Conservation (phyloP, 2,797 vertebrate species). For the Lutjanus argentimaculatus region DNA sequence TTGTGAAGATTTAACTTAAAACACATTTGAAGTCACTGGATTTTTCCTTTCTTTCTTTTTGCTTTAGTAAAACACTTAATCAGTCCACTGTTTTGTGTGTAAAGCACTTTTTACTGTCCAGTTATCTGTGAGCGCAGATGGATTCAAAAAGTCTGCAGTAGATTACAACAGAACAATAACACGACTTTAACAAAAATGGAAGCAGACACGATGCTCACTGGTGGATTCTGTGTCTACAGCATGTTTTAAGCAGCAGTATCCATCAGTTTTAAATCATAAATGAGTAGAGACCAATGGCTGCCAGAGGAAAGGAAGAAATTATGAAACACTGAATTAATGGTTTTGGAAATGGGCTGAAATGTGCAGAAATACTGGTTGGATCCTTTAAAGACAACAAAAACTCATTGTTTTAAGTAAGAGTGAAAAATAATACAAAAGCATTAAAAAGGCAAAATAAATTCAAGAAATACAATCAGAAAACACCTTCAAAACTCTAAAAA, state of each 20-base stretch:
- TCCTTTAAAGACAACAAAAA: background rate
- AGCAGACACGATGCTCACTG: background rate
- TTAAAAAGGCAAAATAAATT: background rate
- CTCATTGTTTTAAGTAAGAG: background rate
- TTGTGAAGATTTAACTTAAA: background rate
- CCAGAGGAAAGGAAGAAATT: background rate
- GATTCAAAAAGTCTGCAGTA: background rate
- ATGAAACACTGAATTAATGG: background rate
- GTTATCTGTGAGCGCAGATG: background rate
- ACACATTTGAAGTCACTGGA: background rate
- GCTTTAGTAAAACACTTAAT: background rate
- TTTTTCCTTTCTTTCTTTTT: background rate
- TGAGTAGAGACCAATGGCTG: background rate
- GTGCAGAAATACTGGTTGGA: slow-evolving; percentile 24
- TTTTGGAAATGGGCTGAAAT: slow-evolving; percentile 23
- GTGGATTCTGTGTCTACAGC: background rate
- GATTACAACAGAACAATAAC: background rate
- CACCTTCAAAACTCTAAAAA: background rate
- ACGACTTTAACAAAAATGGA: background rate
- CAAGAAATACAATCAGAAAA: slow-evolving; percentile 7
- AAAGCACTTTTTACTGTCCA: background rate
- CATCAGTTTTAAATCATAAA: background rate
- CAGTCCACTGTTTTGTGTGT: background rate
- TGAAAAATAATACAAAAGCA: background rate
- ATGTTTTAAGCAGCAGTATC: background rate